Evolutionary conservation across 2,797 vertebrate species (phyloP), one percentile per base, ranked within the genome.

Genomic region (Synanceia verrucosa): DNA sequence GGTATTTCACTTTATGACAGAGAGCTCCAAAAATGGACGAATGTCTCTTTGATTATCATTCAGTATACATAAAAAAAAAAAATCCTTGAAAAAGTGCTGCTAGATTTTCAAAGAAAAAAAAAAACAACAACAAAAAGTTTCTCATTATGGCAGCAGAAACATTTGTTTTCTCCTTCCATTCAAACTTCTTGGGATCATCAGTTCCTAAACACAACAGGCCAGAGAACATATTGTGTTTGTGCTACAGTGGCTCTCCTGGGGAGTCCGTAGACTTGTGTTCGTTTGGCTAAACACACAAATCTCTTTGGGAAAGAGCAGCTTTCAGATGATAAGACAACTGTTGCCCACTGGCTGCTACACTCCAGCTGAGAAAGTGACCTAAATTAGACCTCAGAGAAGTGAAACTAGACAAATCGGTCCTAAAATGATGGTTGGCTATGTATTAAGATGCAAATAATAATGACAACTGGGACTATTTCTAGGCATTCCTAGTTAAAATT

Each of bases 171-270:
- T 46, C n/a, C 26, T 63, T 41, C 50, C 50, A 61, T 47, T 48
- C 34, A 55, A 53, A 66, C 36, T 68, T 58, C 50, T 70, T 63
- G 62, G 66, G 60, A 66, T 83, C 86, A 83, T 88, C 73, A 3
- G 67, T 55, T 77, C 41, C 37, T 11, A 36, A 75, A 77, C 52
- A 85, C 75, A 79, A 72, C 64, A 80, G 70, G 47, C 70, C 73
- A 79, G 71, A 46, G 28, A 28, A 73, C 70, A 78, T 50, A 46
- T 59, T 78, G 78, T 79, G 66, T 81, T 76, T 8, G 55, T 58
- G 72, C 67, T 71, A 44, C 74, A 81, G 65, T 52, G 68, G 58
- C 44, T 87, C 82, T 79, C 75, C 28, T 65, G 78, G 74, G 63
- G 55, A 83, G 66, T 46, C 58, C 61, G 60, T 46, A 24, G 28